Percentiles rank a stretch among this genome's conserved stretches.
Conservation (phyloP, 2,888 invertebrate genomes). For the Eugnorisma glareosa region DNA sequence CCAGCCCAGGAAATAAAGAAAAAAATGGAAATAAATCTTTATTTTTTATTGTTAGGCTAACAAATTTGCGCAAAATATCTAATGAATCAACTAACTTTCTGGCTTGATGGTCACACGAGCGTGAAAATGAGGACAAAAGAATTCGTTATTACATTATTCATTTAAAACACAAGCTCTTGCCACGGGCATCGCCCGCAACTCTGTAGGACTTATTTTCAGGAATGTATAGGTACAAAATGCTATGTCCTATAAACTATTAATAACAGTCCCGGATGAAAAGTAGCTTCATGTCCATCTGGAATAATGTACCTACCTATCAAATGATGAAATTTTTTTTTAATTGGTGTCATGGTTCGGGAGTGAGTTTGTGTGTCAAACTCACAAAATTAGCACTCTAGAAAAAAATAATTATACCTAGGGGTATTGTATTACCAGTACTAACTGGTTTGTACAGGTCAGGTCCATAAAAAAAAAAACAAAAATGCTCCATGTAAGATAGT, state of each 20-base stretch:
- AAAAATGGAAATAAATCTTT: neutral
- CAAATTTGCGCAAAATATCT: neutral
- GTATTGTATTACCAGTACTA: too few relatives aligned
- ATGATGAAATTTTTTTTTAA: neutral
- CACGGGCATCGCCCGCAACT: neutral
- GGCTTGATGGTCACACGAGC: neutral
- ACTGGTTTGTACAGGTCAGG: too few relatives aligned
- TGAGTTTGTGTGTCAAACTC: too few relatives aligned
- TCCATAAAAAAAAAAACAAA: too few relatives aligned
- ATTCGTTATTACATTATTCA: conserved; percentile 2
- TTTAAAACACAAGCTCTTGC: neutral
- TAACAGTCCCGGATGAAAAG: neutral
- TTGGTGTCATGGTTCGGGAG: neutral
- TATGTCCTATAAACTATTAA: neutral
- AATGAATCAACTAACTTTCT: neutral
- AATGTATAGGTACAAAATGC: neutral
- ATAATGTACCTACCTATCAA: neutral
- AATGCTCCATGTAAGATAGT: too few relatives aligned
- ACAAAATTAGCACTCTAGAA: too few relatives aligned
- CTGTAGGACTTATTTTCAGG: neutral
- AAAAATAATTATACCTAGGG: too few relatives aligned
- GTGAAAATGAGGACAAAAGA: conserved; percentile 8
- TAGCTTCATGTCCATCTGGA: neutral
- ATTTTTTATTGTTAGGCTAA: neutral
- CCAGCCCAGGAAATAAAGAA: neutral